A percentile compares a stretch with the other conserved stretches of the same genome.
Conservation (phyloP, 2,888 invertebrate species). For the Ectobius pallidus region DNA sequence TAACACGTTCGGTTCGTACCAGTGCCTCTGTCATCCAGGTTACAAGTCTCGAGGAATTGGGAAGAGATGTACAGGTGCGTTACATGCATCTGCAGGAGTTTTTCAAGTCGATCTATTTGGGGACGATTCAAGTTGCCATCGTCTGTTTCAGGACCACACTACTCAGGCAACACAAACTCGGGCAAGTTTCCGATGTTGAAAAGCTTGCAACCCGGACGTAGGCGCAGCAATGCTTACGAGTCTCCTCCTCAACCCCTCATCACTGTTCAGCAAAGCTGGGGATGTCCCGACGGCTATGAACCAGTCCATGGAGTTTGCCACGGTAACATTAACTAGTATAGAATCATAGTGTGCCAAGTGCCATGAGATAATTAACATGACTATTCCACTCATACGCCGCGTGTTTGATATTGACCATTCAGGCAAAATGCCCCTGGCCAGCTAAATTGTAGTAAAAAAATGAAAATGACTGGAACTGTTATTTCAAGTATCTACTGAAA, state of each 20-base stretch:
- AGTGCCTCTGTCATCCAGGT: conserved; percentile 64
- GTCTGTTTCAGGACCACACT: no score
- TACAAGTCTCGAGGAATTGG: conserved; percentile 59
- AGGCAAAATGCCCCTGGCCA: no score
- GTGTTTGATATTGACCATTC: no score
- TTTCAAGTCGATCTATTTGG: no score
- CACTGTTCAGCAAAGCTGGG: conserved; percentile 44
- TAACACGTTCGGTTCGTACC: conserved; percentile 65
- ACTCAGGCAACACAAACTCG: no score
- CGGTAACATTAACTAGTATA: conserved; percentile 43
- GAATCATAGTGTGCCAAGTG: not conserved
- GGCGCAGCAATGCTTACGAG: not conserved
- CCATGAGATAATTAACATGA: not conserved
- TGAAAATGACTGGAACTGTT: no score
- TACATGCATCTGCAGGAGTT: no score
- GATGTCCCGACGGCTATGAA: conserved; percentile 47
- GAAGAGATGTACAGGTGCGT: conserved; percentile 58
- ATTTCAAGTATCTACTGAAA: no score
- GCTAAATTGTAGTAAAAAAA: no score
- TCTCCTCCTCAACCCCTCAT: conserved; percentile 3
- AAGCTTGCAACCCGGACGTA: not conserved
- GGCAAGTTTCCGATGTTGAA: no score
- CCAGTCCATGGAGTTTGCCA: conserved; percentile 44
- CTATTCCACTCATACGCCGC: no score
- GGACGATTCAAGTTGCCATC: no score